Percentiles rank a stretch among this genome's conserved stretches.
Conservation (phyloP, 2,888 invertebrate species). For the Microdon myrmicae region DNA sequence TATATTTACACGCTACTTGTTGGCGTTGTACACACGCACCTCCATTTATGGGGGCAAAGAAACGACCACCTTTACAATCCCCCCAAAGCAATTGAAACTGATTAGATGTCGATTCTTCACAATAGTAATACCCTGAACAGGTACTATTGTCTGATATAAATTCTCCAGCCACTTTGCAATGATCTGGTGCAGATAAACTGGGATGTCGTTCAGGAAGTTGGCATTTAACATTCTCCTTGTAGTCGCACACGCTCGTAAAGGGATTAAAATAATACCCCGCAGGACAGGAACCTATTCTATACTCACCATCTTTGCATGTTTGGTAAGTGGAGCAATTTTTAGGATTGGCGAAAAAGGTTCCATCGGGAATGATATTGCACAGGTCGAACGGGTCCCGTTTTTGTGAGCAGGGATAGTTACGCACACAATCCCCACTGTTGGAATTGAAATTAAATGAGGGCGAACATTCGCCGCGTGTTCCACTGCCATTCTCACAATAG, state of each 20-base stretch:
- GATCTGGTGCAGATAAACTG: constrained; percentile 38
- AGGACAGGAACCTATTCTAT: constrained; percentile 57
- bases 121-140: constrained; percentile 61
- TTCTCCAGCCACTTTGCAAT: constrained; percentile 54
- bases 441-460: constrained; percentile 57
- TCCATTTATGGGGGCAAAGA: constrained; percentile 55
- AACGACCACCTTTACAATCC: constrained; percentile 55
- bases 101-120: constrained; percentile 16
- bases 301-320: constrained; percentile 55
- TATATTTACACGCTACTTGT: constrained; percentile 54
- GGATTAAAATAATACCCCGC: constrained; percentile 57
- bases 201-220: not conserved
- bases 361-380: constrained; percentile 61
- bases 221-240: constrained; percentile 55
- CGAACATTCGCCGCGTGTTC: constrained; percentile 54
- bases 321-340: constrained; percentile 57
- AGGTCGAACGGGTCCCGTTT: constrained; percentile 56
- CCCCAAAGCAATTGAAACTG: constrained; percentile 54
- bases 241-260: constrained; percentile 55
- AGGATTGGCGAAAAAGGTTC: constrained; percentile 56
- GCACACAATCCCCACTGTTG: constrained; percentile 55
- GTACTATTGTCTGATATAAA: constrained; percentile 58
- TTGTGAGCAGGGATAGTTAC: constrained; percentile 54
- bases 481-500: constrained; percentile 58
- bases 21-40: constrained; percentile 59